These are phyloP conservation scores for Spisula solida DNA, from an alignment of 2,888 invertebrate genomes.

Conservation along the genomic window DNA sequence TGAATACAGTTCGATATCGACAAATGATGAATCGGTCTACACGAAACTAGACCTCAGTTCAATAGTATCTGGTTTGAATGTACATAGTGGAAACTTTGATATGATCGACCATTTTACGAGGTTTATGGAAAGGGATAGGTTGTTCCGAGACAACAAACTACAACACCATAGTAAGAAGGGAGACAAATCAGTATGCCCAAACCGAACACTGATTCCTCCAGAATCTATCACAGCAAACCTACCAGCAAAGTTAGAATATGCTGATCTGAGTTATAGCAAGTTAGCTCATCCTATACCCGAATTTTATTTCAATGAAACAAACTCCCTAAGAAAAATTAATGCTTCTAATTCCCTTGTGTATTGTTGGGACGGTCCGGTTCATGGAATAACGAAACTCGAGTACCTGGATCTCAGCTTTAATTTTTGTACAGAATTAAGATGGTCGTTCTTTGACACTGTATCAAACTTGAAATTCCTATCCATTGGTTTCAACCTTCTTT, in stretches of 20 bases:
- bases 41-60: background rate
- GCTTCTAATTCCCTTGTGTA: conserved; percentile 49
- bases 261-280: conserved; percentile 52
- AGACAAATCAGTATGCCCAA: conserved; percentile 24
- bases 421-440: conserved; percentile 35
- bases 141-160: background rate
- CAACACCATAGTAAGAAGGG: background rate
- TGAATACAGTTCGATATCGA: background rate
- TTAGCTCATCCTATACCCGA: conserved; percentile 40
- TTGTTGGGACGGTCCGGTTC: conserved; percentile 58
- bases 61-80: background rate
- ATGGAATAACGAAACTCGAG: conserved; percentile 42
- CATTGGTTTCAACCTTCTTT: conserved; percentile 33
- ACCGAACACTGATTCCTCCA: conserved; percentile 27
- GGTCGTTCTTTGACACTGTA: conserved; percentile 40
- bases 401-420: conserved; percentile 45
- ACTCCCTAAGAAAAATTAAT: conserved; percentile 34
- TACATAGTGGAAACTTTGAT: background rate
- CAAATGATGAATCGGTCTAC: background rate
- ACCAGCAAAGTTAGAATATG: conserved; percentile 37
- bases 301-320: conserved; percentile 35
- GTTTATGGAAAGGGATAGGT: background rate
- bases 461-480: conserved; percentile 36
- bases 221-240: conserved; percentile 38
- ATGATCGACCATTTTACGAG: background rate